These are phyloP conservation scores for Halocaridina rubra DNA, from an alignment of 2,888 invertebrate genomes.

Conservation along the genomic window DNA sequence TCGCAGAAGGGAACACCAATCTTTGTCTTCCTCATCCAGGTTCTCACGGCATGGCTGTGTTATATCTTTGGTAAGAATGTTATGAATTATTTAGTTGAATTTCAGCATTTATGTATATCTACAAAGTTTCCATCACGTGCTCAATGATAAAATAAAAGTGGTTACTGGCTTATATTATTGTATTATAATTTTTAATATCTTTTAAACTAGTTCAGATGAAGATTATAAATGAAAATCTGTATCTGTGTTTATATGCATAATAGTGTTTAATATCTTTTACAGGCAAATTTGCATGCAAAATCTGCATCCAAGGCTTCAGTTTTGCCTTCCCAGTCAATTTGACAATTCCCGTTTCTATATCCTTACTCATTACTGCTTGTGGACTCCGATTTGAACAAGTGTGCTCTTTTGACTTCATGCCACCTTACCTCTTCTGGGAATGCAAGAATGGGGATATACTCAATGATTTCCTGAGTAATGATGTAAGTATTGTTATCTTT, in stretches of 20 bases:
- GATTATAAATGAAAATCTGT: too few species aligned
- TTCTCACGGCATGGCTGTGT: conserved; percentile 85
- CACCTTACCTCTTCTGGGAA: conserved; percentile 91
- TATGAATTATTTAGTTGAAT: too few species aligned
- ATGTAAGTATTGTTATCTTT: conserved; percentile 68
- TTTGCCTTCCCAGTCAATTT: conserved; percentile 96
- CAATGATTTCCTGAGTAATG: conserved; percentile 84
- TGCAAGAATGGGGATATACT: conserved; percentile 86
- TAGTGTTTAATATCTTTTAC: conserved; percentile 58
- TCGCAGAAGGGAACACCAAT: conserved; percentile 80
- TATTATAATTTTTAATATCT: too few species aligned
- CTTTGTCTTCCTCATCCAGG: conserved; percentile 83
- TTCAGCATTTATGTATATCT: too few species aligned
- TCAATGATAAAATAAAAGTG: too few species aligned
- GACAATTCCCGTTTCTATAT: conserved; percentile 89
- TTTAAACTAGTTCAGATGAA: too few species aligned
- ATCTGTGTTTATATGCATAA: too few species aligned
- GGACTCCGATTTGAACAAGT: conserved; percentile 85
- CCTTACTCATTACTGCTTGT: conserved; percentile 87
- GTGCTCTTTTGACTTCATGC: conserved; percentile 88
- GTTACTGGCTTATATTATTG: too few species aligned
- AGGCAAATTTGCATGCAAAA: conserved; percentile 95
- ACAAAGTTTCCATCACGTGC: too few species aligned
- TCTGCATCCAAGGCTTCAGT: conserved; percentile 95
- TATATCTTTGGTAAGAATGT: conserved; percentile 80